Evolutionary conservation across 2,888 invertebrate species (phyloP).

Genomic region (Hofmannophila pseudospretella): DNA sequence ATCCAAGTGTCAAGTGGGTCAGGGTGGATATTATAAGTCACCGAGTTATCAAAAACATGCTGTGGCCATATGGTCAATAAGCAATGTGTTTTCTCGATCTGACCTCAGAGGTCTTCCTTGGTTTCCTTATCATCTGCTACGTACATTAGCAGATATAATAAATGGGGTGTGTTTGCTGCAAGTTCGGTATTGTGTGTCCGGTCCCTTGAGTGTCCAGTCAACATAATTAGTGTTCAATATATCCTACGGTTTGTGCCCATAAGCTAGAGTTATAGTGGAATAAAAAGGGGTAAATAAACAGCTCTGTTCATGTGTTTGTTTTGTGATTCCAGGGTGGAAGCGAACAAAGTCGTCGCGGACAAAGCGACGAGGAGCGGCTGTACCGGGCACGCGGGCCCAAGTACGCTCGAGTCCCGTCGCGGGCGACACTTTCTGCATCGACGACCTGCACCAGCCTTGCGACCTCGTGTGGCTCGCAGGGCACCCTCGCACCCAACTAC

Average conservation of each 20-base stretch:
- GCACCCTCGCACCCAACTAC: slow-evolving; percentile 64
- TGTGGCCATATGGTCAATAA: slow-evolving; percentile 55
- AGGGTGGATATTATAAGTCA: slow-evolving; percentile 39
- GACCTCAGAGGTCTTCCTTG: slow-evolving; percentile 50
- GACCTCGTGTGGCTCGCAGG: slow-evolving; percentile 69
- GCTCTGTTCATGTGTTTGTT: neutral
- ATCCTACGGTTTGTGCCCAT: slow-evolving; percentile 2
- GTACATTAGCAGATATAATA: slow-evolving; percentile 68
- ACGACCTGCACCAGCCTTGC: slow-evolving; percentile 80
- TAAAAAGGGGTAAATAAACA: neutral
- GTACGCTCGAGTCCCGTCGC: slow-evolving; percentile 69
- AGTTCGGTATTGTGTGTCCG: slow-evolving; percentile 52
- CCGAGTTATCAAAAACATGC: slow-evolving; percentile 66
- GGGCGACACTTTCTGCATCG: slow-evolving; percentile 75
- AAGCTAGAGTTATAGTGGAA: neutral
- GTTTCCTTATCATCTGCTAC: slow-evolving; percentile 62
- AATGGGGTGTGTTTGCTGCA: slow-evolving; percentile 65
- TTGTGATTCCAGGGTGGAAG: slow-evolving; percentile 54
- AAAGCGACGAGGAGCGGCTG: slow-evolving; percentile 66
- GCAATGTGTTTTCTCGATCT: slow-evolving; percentile 54
- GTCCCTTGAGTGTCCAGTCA: slow-evolving; percentile 39
- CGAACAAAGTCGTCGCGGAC: slow-evolving; percentile 60
- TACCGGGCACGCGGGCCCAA: slow-evolving; percentile 61
- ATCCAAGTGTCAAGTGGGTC: slow-evolving; percentile 39
- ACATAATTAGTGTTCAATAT: slow-evolving; percentile 26